These are phyloP conservation scores for Enteromius paludinosus DNA, from an alignment of 2,797 vertebrate species.

Conservation along the genomic window DNA sequence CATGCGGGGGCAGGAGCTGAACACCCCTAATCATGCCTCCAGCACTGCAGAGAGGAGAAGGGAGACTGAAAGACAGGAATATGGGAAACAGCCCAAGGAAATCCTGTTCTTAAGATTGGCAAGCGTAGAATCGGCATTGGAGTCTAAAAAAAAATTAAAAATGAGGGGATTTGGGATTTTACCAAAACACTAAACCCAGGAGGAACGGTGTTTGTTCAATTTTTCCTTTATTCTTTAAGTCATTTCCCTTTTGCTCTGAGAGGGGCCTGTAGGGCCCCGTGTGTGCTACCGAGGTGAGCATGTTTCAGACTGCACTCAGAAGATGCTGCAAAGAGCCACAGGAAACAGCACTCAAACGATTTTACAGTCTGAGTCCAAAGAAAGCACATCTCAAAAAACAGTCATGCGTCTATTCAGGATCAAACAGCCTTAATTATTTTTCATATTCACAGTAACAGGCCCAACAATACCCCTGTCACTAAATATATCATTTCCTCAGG, in stretches of 20 bases:
- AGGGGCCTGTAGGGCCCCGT: slow-evolving; percentile 49
- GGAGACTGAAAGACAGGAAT: slow-evolving; percentile 43
- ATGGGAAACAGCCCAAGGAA: slow-evolving; percentile 83
- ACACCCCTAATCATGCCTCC: slow-evolving; percentile 77
- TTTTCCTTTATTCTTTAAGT: slow-evolving; percentile 64
- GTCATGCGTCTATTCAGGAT: slow-evolving; percentile 76
- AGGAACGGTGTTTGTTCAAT: slow-evolving; percentile 64
- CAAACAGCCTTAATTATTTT: slow-evolving; percentile 80
- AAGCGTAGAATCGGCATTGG: slow-evolving; percentile 78
- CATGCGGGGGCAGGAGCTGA: slow-evolving; percentile 75
- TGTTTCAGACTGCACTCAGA: slow-evolving; percentile 46
- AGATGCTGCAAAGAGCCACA: slow-evolving; percentile 47
- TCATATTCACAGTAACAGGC: slow-evolving; percentile 79
- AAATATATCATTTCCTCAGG: slow-evolving; percentile 62
- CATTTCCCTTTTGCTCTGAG: slow-evolving; percentile 60
- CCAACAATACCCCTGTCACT: slow-evolving; percentile 68
- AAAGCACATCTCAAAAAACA: slow-evolving; percentile 65
- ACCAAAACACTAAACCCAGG: slow-evolving; percentile 54
- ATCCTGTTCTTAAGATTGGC: slow-evolving; percentile 85
- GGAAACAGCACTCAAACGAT: slow-evolving; percentile 75
- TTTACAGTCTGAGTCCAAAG: slow-evolving; percentile 73
- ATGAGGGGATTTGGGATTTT: slow-evolving; percentile 44
- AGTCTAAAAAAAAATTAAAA: slow-evolving; percentile 43
- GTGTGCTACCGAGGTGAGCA: slow-evolving; percentile 47
- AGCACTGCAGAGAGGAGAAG: slow-evolving; percentile 56